phyloP scores from a whole-genome alignment of 1,140 invertebrate species.

The Diploscapter pachys region DNA sequence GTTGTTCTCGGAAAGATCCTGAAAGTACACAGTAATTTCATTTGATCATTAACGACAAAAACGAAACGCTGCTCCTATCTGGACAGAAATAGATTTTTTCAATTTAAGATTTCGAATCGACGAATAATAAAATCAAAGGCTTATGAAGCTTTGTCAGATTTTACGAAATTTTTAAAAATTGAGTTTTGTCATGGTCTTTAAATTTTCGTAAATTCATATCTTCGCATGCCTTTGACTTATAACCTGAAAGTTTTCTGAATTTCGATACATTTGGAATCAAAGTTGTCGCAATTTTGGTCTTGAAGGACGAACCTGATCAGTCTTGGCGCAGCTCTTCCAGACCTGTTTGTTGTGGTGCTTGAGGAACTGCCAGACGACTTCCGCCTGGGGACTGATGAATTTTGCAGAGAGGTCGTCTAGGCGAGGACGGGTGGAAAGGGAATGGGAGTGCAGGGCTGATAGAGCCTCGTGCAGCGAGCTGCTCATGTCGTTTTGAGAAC shows the following conservation, averaged over 20 bases:
- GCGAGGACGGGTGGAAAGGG: background rate
- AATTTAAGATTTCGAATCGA: background rate
- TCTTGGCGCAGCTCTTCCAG: slow-evolving; percentile 7
- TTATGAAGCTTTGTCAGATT: background rate
- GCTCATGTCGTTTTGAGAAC: too few relatives aligned
- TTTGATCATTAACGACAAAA: background rate
- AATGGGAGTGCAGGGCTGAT: too few relatives aligned
- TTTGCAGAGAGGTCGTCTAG: slow-evolving; percentile 6
- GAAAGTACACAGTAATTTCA: too few relatives aligned
- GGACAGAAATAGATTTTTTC: too few relatives aligned
- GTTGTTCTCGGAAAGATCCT: too few relatives aligned
- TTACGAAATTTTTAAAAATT: background rate
- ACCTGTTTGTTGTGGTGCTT: slow-evolving; percentile 7
- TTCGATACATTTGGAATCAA: background rate
- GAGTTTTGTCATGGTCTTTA: background rate
- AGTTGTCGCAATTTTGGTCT: background rate
- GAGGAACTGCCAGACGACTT: slow-evolving; percentile 12
- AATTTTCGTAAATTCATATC: background rate
- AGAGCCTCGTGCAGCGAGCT: too few relatives aligned
- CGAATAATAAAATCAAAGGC: background rate
- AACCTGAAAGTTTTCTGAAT: background rate
- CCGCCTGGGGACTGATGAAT: slow-evolving; percentile 3
- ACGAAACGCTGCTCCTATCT: background rate
- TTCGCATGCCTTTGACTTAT: too few relatives aligned
- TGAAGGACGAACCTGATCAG: background rate